Percentiles rank a stretch among this genome's conserved stretches.
phyloP scores from a whole-genome alignment of 2,797 vertebrate species.

The Poeciliopsis turneri region DNA sequence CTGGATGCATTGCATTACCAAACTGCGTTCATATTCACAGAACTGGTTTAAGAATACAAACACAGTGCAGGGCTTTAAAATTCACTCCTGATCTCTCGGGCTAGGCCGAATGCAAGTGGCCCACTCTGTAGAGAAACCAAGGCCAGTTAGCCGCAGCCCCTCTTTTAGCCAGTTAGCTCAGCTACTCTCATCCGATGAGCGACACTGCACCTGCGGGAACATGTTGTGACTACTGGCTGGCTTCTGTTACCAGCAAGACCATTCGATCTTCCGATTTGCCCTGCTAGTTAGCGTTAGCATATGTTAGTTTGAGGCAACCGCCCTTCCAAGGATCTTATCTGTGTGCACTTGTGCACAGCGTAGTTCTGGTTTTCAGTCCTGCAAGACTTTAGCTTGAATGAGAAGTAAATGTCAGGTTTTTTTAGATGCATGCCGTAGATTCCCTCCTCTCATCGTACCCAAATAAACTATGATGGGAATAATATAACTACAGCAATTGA shows the following conservation, averaged over 20 bases:
- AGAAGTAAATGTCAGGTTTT: background rate
- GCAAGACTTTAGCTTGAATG: slow-evolving; percentile 13
- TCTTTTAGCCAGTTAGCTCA: slow-evolving; percentile 60
- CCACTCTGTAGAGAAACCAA: slow-evolving; percentile 56
- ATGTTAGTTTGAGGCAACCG: slow-evolving; percentile 26
- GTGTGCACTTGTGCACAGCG: slow-evolving; percentile 44
- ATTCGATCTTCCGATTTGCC: background rate
- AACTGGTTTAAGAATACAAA: background rate
- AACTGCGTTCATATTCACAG: background rate
- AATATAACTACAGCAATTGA: background rate
- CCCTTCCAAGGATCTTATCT: slow-evolving; percentile 31
- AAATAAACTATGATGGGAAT: background rate
- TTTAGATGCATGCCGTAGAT: background rate
- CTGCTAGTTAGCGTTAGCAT: background rate
- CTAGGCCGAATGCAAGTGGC: slow-evolving; percentile 39
- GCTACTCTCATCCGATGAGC: slow-evolving; percentile 52
- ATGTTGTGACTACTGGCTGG: slow-evolving; percentile 9
- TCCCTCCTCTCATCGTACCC: too few relatives aligned
- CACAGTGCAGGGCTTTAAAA: slow-evolving; percentile 16
- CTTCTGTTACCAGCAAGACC: background rate
- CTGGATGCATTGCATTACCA: slow-evolving; percentile 28
- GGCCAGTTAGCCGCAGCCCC: slow-evolving; percentile 74
- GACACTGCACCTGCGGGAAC: slow-evolving; percentile 72
- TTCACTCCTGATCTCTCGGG: slow-evolving; percentile 31
- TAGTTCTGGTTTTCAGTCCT: slow-evolving; percentile 57